Conservation (phyloP, 1,140 invertebrate species). For the Bombus terrestris region DNA sequence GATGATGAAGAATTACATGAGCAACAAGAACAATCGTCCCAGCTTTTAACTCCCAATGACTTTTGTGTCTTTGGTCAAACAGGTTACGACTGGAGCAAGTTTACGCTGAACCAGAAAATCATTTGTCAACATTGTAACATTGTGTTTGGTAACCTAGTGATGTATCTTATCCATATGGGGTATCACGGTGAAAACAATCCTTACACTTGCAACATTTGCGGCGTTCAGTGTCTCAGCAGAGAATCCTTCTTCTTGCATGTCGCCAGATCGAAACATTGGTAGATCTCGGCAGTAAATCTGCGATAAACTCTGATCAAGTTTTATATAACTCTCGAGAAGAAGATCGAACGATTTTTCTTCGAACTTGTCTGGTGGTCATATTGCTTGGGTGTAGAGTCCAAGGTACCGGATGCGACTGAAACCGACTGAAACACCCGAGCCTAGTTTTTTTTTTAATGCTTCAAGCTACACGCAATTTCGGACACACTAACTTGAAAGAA, state of each 20-base stretch:
- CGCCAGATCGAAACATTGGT: constrained; percentile 90
- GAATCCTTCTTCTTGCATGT: constrained; percentile 97
- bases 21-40: not conserved
- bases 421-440: too few relatives aligned
- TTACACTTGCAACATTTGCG: constrained; percentile 97
- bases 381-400: fast-evolving
- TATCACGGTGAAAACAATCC: constrained; percentile 96
- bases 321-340: too few relatives aligned
- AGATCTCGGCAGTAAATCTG: constrained; percentile 36
- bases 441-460: too few relatives aligned
- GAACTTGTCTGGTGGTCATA: not conserved
- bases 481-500: fast-evolving
- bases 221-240: constrained; percentile 90
- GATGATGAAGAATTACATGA: too few relatives aligned
- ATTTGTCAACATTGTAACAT: constrained; percentile 95
- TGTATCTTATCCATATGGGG: constrained; percentile 98
- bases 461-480: too few relatives aligned
- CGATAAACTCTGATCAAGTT: not conserved
- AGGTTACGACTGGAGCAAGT: not conserved
- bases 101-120: constrained; percentile 74
- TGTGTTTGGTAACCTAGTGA: constrained; percentile 93
- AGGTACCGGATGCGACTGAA: too few relatives aligned
- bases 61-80: not conserved
- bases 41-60: not conserved
- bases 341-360: not conserved